phyloP scores from a whole-genome alignment of 2,888 invertebrate genomes.

The Brachypalpus laphriformis region DNA sequence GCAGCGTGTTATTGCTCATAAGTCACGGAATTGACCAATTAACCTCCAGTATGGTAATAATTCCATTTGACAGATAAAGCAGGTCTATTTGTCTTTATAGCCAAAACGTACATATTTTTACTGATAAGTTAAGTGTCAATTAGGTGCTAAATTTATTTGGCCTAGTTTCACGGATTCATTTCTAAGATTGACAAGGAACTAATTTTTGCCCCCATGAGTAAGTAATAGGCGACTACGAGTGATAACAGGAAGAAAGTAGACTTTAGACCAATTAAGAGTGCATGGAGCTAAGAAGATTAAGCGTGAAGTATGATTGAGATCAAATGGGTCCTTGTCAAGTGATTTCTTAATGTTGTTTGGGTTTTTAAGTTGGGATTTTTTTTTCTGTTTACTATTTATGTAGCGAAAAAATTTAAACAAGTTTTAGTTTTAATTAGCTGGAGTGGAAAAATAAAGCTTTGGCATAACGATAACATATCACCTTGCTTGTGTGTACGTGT shows the following conservation, averaged over 20 bases:
- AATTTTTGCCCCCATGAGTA: background rate
- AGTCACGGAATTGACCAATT: background rate
- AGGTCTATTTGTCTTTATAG: background rate
- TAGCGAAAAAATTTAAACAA: background rate
- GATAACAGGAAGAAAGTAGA: background rate
- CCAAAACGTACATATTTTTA: background rate
- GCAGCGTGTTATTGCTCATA: background rate
- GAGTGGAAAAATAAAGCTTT: background rate
- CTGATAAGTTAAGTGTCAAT: background rate
- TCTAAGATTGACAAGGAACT: background rate
- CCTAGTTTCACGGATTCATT: background rate
- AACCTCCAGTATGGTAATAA: background rate
- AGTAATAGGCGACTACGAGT: background rate
- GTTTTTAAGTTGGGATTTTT: background rate
- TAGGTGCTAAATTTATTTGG: background rate
- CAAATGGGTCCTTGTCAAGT: background rate
- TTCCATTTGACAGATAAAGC: background rate
- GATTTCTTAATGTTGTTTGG: constrained; percentile 11
- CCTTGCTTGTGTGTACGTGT: background rate
- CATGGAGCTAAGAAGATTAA: background rate
- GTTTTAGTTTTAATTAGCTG: background rate
- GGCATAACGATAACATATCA: constrained; percentile 8
- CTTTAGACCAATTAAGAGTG: background rate
- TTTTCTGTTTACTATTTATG: too few species aligned
- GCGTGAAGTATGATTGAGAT: background rate